A percentile compares a stretch with the other conserved stretches of the same genome.
These are phyloP conservation scores for Heliocidaris tuberculata DNA, from an alignment of 35 echinoderm and acorn worm genomes.

Conservation along the genomic window DNA sequence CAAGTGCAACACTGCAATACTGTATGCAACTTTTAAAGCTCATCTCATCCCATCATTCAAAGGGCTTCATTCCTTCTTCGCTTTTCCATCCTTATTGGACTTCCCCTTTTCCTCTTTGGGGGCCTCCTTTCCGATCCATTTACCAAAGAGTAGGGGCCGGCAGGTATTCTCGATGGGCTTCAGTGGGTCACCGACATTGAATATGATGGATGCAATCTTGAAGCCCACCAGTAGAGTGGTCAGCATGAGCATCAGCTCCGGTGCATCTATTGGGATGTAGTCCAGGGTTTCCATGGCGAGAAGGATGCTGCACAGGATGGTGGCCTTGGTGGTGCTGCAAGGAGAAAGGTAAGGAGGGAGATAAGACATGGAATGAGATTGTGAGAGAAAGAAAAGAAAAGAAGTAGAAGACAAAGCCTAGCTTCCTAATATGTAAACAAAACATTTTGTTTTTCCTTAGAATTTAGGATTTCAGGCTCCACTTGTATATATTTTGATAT, in stretches of 20 bases:
- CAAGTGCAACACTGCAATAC: not conserved
- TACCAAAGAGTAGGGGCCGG: conserved; percentile 7
- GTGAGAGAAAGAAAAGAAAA: too few relatives aligned
- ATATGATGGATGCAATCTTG: conserved; percentile 18
- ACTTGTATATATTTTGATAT: too few relatives aligned
- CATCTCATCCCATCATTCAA: not conserved
- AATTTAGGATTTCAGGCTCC: too few relatives aligned
- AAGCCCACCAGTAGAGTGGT: conserved; percentile 22
- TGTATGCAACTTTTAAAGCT: not conserved
- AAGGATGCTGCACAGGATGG: conserved; percentile 49
- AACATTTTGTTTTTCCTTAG: too few relatives aligned
- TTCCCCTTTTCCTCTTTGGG: not conserved
- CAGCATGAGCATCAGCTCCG: conserved; percentile 41
- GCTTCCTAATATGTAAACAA: too few relatives aligned
- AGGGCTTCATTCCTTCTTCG: not conserved
- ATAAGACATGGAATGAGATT: too few relatives aligned
- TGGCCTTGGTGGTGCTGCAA: conserved; percentile 34
- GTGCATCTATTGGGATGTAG: conserved; percentile 26
- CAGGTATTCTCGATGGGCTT: not conserved
- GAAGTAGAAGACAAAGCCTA: too few relatives aligned
- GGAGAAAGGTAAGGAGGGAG: not conserved
- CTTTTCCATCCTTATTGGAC: not conserved
- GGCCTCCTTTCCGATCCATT: not conserved
- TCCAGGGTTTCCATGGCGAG: conserved; percentile 37
- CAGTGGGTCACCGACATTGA: not conserved